Conservation (phyloP, 2,797 vertebrate species). For the Echeneis naucrates region DNA sequence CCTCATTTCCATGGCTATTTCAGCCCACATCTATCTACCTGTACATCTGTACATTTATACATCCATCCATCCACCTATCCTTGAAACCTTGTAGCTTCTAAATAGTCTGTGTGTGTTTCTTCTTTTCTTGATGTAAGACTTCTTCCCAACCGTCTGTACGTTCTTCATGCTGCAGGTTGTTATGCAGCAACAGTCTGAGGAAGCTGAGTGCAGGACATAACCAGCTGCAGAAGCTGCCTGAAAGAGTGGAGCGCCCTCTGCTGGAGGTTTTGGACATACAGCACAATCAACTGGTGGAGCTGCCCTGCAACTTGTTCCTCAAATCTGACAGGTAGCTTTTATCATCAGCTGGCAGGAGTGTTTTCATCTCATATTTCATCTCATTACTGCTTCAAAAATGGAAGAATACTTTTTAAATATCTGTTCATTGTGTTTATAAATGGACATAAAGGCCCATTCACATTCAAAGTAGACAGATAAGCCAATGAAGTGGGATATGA, state of each 20-base stretch:
- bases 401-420: no score
- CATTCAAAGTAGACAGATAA: no score
- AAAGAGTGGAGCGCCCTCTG: conserved; percentile 90
- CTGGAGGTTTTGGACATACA: conserved; percentile 95
- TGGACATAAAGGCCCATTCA: no score
- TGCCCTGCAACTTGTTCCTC: conserved; percentile 93
- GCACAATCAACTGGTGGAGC: conserved; percentile 94
- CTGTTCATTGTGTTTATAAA: no score
- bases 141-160: conserved; percentile 32
- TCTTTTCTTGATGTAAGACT: neutral
- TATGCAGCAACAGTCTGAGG: conserved; percentile 92
- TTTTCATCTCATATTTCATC: conserved; percentile 6
- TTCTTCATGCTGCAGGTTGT: conserved; percentile 84
- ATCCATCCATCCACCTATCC: neutral
- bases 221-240: conserved; percentile 89
- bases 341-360: conserved; percentile 27
- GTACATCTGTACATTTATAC: conserved; percentile 8
- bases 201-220: conserved; percentile 95
- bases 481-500: no score
- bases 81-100: neutral
- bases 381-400: no score
- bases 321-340: conserved; percentile 92
- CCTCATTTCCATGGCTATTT: conserved; percentile 30
- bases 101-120: neutral
- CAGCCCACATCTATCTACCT: neutral